phyloP scores from a whole-genome alignment of 2,888 invertebrate species.

The Sinopyrophorus schimmeli region DNA sequence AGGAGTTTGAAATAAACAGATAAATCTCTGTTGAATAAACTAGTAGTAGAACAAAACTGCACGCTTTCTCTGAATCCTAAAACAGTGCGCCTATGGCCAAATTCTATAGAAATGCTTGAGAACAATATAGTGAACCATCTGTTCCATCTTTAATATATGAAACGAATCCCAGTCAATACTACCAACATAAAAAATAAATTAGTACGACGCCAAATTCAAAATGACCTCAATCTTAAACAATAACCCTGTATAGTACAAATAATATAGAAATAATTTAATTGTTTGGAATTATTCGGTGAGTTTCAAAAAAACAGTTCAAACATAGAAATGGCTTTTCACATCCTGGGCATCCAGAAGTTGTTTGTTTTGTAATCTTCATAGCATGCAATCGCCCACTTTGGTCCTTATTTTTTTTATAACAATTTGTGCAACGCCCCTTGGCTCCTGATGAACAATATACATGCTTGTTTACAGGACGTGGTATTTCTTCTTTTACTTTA shows the following conservation, averaged over 20 bases:
- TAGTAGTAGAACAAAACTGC: no score
- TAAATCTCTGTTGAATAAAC: no score
- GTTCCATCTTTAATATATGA: no score
- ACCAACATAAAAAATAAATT: no score
- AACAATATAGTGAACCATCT: no score
- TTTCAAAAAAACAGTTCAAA: conserved; percentile 1
- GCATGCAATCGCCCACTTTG: not conserved
- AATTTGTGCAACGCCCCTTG: not conserved
- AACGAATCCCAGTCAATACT: no score
- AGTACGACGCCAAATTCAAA: no score
- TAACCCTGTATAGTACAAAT: not conserved
- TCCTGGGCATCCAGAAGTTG: not conserved
- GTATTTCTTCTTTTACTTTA: not conserved
- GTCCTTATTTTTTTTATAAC: conserved; percentile 1
- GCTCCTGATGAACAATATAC: not conserved
- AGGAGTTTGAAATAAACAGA: no score
- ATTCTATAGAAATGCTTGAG: no score
- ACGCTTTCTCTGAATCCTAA: no score
- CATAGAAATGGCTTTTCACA: conserved; percentile 3
- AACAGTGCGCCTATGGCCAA: no score
- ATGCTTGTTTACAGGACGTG: not conserved
- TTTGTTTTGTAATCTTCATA: conserved; percentile 2
- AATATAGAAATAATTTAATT: not conserved
- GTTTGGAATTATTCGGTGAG: not conserved
- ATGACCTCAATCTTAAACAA: no score